Evolutionary conservation across 2,113 vertebrate species (phyloP), one percentile per base, ranked within the genome.

Genomic region (Eleginops maclovinus): DNA sequence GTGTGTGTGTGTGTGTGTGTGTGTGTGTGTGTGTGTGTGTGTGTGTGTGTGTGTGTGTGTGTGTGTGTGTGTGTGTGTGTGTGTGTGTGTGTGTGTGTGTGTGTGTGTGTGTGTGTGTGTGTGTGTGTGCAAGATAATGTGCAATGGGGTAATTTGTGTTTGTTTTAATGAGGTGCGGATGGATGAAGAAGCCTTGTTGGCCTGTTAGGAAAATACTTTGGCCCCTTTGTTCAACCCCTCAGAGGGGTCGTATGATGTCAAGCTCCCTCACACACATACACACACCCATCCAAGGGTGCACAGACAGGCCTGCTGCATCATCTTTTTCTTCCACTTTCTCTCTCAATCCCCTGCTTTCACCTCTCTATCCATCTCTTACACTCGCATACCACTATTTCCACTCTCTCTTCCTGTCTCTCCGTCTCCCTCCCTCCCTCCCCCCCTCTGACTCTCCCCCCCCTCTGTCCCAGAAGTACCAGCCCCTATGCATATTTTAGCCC

Each of bases 401-500:
- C 79, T 58, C 44, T 81, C 70, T 81, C 77, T 75, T 49, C 85
- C 51, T 85, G 71, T 43, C 80, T 67, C 53, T 80, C 75, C 72
- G 65, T 55, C 82, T 84, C 74, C 62, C 77, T 67, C 81, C 78
- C 79, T 70, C 62, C 74, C 80, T 67, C 71, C 78, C 85, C 77
- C 65, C 60, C 82, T 79, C 79, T 61, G 87, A 86, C 88, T 79
- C n/a, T n/a, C n/a, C 87, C 89, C 87, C 79, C 72, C 72, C 28
- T 79, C 80, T 74, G 91, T 92, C 93, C 93, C 93, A 83, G 74
- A 87, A 90, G 93, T 89, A 88, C 86, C 89, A 92, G 91, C 91
- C 93, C 92, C 93, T 92, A 94, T 94, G 92, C 91, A 94, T 94
- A 94, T 94, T 94, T 94, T 92, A 94, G 87, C 91, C 91, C 89